Base-by-base conservation (phyloP, 2,888 invertebrate species). In the Aspidiotus destructor region DNA sequence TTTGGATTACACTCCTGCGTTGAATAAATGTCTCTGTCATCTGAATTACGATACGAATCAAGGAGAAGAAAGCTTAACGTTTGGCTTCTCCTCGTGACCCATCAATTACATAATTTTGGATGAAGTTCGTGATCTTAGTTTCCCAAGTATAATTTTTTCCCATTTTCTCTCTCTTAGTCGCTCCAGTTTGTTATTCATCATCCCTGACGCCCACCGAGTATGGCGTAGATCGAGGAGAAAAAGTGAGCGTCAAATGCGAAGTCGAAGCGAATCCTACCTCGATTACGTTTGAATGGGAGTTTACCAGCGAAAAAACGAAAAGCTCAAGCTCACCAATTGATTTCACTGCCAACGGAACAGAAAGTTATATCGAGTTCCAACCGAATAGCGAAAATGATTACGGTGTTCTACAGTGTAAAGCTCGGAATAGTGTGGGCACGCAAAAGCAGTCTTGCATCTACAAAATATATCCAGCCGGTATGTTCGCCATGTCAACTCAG, bases 371-470 rank as follows among this genome's bases (percentile, higher is more conserved):
- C 63, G 87, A 88, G 0, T 93, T 93, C 78, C 92, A 91, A 5
- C 93, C 93, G 15, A 85, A 88, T 77, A 90, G 89, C 0, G 92
- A 93, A 79, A 82, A 92, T 77, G 93, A 88, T 78, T 88, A 88
- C 75, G 88, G 88, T 41, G 86, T 86, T 17, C 78, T 88, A 52
- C 80, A 86, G 54, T 88, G 88, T 75, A 86, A 86, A 85, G 88
- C 85, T 10, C 81, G 79, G 74, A 88, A 88, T 77, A 85, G 85
- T 75, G 84, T 86, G 73, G 88, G 88, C 62, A 79, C 81, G 71
- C 88, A 88, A 76, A 81, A 81, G 73, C 85, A 85, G 71, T 88
- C 88, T 0, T 88, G 88, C 76, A 82, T 86, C 61, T 88, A 84
- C 76, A 84, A 84, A 75, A 83, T 88, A 72, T 85, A 85, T 73